Conservation (phyloP, 2,888 invertebrate species). For the Mystacides longicornis region DNA sequence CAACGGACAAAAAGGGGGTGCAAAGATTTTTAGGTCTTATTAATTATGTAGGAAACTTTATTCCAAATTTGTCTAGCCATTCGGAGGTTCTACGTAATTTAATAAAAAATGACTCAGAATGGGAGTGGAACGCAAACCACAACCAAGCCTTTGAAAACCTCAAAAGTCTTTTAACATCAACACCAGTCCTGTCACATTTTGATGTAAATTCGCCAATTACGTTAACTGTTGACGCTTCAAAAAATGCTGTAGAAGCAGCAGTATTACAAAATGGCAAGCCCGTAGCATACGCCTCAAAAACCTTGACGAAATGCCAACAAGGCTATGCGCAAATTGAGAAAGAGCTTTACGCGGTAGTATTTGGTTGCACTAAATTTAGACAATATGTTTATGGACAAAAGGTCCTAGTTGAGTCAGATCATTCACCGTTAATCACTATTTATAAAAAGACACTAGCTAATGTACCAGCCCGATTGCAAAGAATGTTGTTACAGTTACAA, state of each 20-base stretch:
- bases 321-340: constrained; percentile 30
- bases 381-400: constrained; percentile 28
- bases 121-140: constrained; percentile 22
- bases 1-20: constrained; percentile 13
- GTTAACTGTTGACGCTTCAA: constrained; percentile 28
- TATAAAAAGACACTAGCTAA: constrained; percentile 27
- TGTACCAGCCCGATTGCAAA: constrained; percentile 26
- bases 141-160: constrained; percentile 21
- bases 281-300: constrained; percentile 28
- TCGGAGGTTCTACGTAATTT: constrained; percentile 21
- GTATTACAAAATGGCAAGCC: constrained; percentile 28
- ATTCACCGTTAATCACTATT: constrained; percentile 29
- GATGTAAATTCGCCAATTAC: constrained; percentile 16
- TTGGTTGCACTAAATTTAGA: constrained; percentile 28
- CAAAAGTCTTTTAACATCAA: constrained; percentile 20
- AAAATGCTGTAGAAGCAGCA: constrained; percentile 27
- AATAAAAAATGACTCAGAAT: constrained; percentile 20
- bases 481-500: constrained; percentile 27
- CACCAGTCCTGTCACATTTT: constrained; percentile 21
- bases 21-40: constrained; percentile 23
- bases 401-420: constrained; percentile 28
- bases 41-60: constrained; percentile 25
- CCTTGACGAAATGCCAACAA: too few relatives aligned
- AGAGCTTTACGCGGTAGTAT: constrained; percentile 28
- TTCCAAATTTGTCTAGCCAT: constrained; percentile 21